Evolutionary conservation across 1,140 invertebrate genomes (phyloP), one percentile per base, ranked within the genome.

Genomic region (Belonocnema kinseyi): DNA sequence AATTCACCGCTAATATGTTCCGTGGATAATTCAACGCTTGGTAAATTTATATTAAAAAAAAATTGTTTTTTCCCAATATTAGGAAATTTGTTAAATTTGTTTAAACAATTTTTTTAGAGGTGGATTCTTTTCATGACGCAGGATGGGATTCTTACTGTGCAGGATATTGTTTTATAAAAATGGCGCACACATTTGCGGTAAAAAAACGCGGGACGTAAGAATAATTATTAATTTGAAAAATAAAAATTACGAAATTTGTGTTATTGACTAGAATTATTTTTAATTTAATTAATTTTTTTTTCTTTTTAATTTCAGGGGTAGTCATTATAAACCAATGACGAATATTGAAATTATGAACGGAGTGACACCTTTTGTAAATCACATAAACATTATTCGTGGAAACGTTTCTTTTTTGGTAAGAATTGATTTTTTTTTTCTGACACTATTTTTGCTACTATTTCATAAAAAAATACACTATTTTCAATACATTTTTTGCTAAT

Each of bases 91-190:
- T 72, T 12, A 50, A 14, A n/a, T 70, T 26, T 10, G 51, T 56
- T 3, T 16, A 50, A 77, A 58, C n/a, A 40, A 72, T 61, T 26
- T 90, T 82, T 84, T 82, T 79, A 91, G 82, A 82, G 84, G 53
- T 90, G 85, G 17, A 89, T 86, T 81, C 86, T 14, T 94, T 93
- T 80, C 96, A 97, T 84, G 93, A 95, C 85, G 95, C 96, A 16
- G 95, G 95, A 0, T 96, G 94, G 93, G 96, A 97, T 90, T 94
- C 95, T 0, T 96, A 93, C 87, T 94, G 93, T 82, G 92, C 94
- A 80, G 96, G 95, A 85, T 94, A 89, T 81, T 92, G 94, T 90
- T 94, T 94, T 85, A 88, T 95, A 51, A 90, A 91, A 84, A 85
- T 94, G 80, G 90, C 90, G 75, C 91, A 94, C 85, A 74, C 92